Evolutionary conservation across 2,113 vertebrate species (phyloP).

Genomic region (Menidia beryllina): DNA sequence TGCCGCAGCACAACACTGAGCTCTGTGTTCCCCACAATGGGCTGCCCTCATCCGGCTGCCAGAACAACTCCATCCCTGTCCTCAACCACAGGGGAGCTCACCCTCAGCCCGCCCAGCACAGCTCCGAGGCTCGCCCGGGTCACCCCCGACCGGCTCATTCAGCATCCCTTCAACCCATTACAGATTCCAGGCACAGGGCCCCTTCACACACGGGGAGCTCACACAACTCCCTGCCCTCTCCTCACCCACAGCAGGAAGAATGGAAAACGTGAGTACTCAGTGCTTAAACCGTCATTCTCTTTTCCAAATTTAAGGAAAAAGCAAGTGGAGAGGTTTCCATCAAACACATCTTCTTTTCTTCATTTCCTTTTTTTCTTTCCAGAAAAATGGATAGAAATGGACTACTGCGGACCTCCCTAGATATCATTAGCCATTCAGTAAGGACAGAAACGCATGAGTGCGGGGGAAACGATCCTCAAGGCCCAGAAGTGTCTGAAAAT

Average conservation of each 20-base stretch:
- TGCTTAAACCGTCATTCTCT: background rate
- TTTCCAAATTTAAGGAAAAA: background rate
- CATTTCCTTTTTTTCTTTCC: slow-evolving; percentile 22
- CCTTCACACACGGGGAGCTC: slow-evolving; percentile 30
- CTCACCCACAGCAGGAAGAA: slow-evolving; percentile 38
- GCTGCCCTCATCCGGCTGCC: slow-evolving; percentile 26
- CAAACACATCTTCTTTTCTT: background rate
- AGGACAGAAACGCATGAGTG: slow-evolving; percentile 82
- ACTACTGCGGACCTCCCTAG: slow-evolving; percentile 77
- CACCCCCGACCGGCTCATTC: slow-evolving; percentile 23
- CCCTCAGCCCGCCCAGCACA: slow-evolving; percentile 45
- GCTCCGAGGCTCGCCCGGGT: slow-evolving; percentile 21
- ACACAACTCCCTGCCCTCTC: slow-evolving; percentile 12
- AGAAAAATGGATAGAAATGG: slow-evolving; percentile 94
- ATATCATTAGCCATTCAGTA: slow-evolving; percentile 77
- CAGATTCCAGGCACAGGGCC: slow-evolving; percentile 34
- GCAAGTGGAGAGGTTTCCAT: background rate
- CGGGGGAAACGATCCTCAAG: slow-evolving; percentile 58
- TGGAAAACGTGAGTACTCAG: slow-evolving; percentile 72
- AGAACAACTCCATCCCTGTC: slow-evolving; percentile 19
- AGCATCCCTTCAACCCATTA: slow-evolving; percentile 31
- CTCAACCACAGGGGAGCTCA: slow-evolving; percentile 32
- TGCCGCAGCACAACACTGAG: slow-evolving; percentile 37
- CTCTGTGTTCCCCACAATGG: slow-evolving; percentile 33
- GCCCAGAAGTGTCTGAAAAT: slow-evolving; percentile 76